phyloP scores from a whole-genome alignment of 2,888 invertebrate species.

The Plagodis pulveraria region DNA sequence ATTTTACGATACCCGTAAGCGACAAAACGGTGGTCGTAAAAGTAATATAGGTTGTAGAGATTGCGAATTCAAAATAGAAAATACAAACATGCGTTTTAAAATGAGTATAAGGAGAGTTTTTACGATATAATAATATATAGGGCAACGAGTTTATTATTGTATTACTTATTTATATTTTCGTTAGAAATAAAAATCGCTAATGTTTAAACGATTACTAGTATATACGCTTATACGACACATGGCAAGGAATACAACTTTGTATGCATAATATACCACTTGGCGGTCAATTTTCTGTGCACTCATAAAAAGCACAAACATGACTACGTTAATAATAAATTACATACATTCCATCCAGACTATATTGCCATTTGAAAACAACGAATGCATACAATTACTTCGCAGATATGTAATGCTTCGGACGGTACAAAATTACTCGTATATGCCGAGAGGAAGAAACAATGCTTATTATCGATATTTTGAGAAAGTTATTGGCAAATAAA shows the following conservation, averaged over 20 bases:
- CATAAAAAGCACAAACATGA: conserved; percentile 69
- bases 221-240: conserved; percentile 49
- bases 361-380: conserved; percentile 64
- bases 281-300: conserved; percentile 64
- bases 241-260: conserved; percentile 58
- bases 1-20: conserved; percentile 79
- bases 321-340: conserved; percentile 73
- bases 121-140: not conserved
- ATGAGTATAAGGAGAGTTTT: not conserved
- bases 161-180: no score
- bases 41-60: conserved; percentile 62
- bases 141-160: no score
- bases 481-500: conserved; percentile 61
- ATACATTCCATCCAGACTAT: conserved; percentile 60
- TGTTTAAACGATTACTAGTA: no score
- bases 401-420: conserved; percentile 52
- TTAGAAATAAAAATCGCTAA: conserved; percentile 13
- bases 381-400: conserved; percentile 67
- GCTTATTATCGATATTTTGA: conserved; percentile 54
- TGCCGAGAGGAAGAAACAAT: conserved; percentile 51
- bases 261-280: conserved; percentile 52
- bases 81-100: conserved; percentile 15
- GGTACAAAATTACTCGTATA: conserved; percentile 46
- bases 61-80: conserved; percentile 38
- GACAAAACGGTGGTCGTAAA: conserved; percentile 75